Conservation (phyloP, 1,140 invertebrate species). For the Tetragonula clypearis region DNA sequence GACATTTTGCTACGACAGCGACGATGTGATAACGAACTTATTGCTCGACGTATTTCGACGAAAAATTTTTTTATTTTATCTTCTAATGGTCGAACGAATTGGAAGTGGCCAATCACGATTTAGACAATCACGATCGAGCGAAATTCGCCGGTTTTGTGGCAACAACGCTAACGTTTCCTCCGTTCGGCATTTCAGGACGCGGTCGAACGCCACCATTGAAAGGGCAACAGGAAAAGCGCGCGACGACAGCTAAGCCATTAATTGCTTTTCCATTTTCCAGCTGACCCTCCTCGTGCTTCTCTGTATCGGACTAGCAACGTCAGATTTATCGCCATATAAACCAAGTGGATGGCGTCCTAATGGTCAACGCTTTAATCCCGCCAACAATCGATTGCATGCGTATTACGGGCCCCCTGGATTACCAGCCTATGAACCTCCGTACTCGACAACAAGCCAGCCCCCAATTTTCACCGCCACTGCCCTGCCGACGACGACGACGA, state of each 20-base stretch:
- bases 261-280: constrained; percentile 56
- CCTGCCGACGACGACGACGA: constrained; percentile 28
- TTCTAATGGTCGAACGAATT: not conserved
- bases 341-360: constrained; percentile 75
- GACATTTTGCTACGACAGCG: not conserved
- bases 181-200: not conserved
- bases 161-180: not conserved
- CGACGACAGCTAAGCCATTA: constrained; percentile 37
- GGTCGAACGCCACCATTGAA: not conserved
- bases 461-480: constrained; percentile 54
- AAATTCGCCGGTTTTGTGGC: not conserved
- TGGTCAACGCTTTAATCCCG: constrained; percentile 71
- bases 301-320: constrained; percentile 63
- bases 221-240: constrained; percentile 8
- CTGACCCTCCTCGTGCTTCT: constrained; percentile 57
- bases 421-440: constrained; percentile 66
- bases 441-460: constrained; percentile 60
- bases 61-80: not conserved
- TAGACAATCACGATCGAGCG: constrained; percentile 10
- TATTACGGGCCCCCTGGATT: constrained; percentile 60
- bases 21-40: not conserved
- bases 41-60: not conserved
- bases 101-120: not conserved
- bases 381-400: constrained; percentile 61
- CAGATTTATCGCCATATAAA: constrained; percentile 65